Conservation (phyloP, 2,888 invertebrate genomes). For the Vesta saturnalis region DNA sequence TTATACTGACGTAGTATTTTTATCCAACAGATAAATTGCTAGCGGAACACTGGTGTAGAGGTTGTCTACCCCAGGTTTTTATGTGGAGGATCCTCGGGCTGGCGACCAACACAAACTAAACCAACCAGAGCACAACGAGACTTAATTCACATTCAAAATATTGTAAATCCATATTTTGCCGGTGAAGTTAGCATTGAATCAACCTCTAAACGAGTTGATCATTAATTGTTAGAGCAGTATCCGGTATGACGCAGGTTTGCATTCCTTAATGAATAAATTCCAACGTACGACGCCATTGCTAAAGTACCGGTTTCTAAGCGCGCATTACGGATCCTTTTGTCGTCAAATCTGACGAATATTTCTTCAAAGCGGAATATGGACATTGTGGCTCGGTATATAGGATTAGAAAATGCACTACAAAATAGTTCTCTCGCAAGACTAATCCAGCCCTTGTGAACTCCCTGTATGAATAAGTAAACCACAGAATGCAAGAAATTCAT, state of each 20-base stretch:
- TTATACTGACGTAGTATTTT: too few relatives aligned
- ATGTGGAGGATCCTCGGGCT: too few relatives aligned
- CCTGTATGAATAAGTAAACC: conserved; percentile 11
- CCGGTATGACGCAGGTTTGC: conserved; percentile 14
- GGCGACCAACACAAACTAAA: too few relatives aligned
- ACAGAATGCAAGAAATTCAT: too few relatives aligned
- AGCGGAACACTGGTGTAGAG: too few relatives aligned
- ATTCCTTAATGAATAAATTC: conserved; percentile 5
- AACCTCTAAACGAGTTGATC: neutral
- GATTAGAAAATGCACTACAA: too few relatives aligned
- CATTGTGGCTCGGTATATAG: too few relatives aligned
- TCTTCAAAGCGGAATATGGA: too few relatives aligned
- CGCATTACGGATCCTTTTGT: conserved; percentile 5
- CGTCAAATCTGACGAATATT: too few relatives aligned
- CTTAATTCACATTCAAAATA: neutral
- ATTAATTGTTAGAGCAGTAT: conserved; percentile 7
- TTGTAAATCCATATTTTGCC: neutral
- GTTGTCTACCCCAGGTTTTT: too few relatives aligned
- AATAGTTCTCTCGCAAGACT: conserved; percentile 11
- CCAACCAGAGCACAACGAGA: neutral
- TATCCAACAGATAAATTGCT: too few relatives aligned
- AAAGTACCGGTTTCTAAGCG: conserved; percentile 9
- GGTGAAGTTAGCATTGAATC: neutral
- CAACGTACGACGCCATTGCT: conserved; percentile 13
- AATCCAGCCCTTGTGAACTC: conserved; percentile 15